phyloP scores from a whole-genome alignment of 2,888 invertebrate genomes.

The Orthonevra nobilis region DNA sequence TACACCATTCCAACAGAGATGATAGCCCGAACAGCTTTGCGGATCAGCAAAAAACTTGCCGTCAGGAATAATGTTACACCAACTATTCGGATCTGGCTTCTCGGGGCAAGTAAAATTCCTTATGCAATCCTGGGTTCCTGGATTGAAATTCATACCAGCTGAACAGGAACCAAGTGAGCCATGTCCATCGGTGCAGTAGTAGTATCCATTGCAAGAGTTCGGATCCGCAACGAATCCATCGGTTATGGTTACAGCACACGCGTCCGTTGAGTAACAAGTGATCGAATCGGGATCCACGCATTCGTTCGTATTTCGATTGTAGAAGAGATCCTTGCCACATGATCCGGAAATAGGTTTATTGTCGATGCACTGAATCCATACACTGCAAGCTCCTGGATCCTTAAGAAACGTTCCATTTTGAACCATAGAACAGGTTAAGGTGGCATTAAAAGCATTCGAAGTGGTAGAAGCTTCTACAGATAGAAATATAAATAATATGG shows the following conservation, averaged over 20 bases:
- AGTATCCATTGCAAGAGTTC: constrained; percentile 75
- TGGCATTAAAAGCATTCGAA: constrained; percentile 72
- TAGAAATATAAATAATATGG: too few species aligned
- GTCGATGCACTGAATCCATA: constrained; percentile 75
- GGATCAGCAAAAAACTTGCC: constrained; percentile 74
- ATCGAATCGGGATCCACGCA: constrained; percentile 72
- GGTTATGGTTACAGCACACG: constrained; percentile 71
- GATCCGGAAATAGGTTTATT: constrained; percentile 72
- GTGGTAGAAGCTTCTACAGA: too few species aligned
- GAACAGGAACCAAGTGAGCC: constrained; percentile 73
- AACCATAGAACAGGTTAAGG: constrained; percentile 72
- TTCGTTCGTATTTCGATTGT: constrained; percentile 71
- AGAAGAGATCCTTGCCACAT: constrained; percentile 73
- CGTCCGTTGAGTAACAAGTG: constrained; percentile 74
- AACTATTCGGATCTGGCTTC: constrained; percentile 73
- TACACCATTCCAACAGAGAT: constrained; percentile 73
- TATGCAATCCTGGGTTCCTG: constrained; percentile 73
- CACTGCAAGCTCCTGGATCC: constrained; percentile 75
- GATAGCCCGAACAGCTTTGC: constrained; percentile 73
- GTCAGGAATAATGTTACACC: constrained; percentile 76
- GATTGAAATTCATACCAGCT: constrained; percentile 73
- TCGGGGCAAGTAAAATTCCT: constrained; percentile 72
- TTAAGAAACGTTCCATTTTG: constrained; percentile 75
- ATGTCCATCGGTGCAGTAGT: constrained; percentile 74
- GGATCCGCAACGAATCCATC: constrained; percentile 76